Evolutionary conservation across 2,113 vertebrate genomes (phyloP).

Genomic region (Cariama cristata): DNA sequence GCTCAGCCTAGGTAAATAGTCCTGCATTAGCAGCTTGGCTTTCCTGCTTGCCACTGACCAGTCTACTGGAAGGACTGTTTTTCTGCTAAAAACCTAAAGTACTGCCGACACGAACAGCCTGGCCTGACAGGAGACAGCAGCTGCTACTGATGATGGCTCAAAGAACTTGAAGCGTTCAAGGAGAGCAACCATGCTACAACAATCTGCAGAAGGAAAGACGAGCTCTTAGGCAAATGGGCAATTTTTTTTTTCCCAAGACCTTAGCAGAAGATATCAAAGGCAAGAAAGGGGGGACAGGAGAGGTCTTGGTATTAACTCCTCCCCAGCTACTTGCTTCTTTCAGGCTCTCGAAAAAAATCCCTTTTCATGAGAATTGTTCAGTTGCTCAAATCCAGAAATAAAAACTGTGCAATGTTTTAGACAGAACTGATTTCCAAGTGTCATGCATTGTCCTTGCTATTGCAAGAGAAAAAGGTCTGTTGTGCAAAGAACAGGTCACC

Average conservation of each 20-base stretch:
- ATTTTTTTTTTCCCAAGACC: neutral
- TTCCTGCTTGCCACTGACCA: neutral
- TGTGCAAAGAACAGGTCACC: neutral
- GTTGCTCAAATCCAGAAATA: neutral
- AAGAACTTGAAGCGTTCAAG: neutral
- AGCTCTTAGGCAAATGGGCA: neutral
- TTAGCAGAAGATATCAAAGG: neutral
- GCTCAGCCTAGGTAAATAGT: neutral
- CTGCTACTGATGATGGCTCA: neutral
- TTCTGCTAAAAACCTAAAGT: neutral
- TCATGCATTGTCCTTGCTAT: neutral
- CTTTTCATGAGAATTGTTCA: neutral
- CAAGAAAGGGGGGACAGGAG: neutral
- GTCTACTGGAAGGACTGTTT: neutral
- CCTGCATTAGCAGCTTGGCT: neutral
- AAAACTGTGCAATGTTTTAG: neutral
- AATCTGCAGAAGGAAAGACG: neutral
- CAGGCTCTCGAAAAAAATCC: neutral
- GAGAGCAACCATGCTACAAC: neutral
- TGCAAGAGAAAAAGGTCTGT: neutral
- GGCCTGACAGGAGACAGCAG: neutral
- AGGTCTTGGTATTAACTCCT: neutral
- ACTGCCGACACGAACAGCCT: neutral
- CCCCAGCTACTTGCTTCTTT: neutral
- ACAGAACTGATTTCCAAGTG: neutral